Conservation (phyloP, 2,113 vertebrate genomes). For the Redunca redunca region DNA sequence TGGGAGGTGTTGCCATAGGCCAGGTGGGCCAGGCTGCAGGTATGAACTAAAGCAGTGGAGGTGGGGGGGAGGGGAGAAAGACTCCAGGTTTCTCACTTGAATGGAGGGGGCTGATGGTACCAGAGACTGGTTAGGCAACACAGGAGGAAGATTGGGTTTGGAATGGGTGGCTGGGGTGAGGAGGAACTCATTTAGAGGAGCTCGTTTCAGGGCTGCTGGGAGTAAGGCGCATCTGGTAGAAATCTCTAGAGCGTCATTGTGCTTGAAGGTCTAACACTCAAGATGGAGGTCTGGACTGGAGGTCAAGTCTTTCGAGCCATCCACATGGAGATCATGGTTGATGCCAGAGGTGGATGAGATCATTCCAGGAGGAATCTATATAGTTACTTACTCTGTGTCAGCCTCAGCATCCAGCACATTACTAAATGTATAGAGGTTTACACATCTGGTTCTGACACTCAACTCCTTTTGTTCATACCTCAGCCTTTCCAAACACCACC, state of each 20-base stretch:
- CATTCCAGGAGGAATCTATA: neutral
- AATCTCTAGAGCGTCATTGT: neutral
- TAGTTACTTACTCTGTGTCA: too few species aligned
- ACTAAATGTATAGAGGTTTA: neutral
- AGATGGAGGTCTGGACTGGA: neutral
- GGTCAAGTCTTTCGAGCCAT: neutral
- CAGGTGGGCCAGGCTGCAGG: neutral
- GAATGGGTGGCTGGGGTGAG: neutral
- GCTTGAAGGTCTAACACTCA: neutral
- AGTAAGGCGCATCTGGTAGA: neutral
- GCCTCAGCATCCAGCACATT: neutral
- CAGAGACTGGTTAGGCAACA: neutral
- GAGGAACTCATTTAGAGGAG: neutral
- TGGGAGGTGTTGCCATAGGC: neutral
- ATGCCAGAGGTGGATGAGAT: neutral
- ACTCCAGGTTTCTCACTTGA: neutral
- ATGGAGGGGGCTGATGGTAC: neutral
- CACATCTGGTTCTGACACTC: neutral
- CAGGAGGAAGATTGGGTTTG: neutral
- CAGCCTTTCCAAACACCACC: neutral
- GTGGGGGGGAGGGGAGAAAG: neutral
- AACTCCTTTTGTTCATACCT: neutral
- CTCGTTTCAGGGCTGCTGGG: accelerated
- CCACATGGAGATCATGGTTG: neutral
- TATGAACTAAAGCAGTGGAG: neutral